Evolutionary conservation across 2,113 vertebrate species (phyloP).

Genomic region (Neopipo cinnamomea): DNA sequence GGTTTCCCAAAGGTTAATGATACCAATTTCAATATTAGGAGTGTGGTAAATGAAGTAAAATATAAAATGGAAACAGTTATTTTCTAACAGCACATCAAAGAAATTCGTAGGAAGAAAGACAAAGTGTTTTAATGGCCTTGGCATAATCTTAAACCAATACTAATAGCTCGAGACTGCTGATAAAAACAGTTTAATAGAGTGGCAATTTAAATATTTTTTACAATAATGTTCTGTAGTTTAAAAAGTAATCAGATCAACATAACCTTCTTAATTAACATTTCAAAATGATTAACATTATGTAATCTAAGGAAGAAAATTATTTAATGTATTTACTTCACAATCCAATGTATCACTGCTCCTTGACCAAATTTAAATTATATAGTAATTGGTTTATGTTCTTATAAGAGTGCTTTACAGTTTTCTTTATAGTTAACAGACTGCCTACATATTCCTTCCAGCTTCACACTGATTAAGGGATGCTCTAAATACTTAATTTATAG

Average conservation of each 20-base stretch:
- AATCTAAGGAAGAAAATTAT: constrained; percentile 77
- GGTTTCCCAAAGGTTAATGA: constrained; percentile 78
- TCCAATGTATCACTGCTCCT: constrained; percentile 74
- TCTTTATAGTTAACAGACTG: constrained; percentile 74
- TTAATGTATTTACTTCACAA: constrained; percentile 78
- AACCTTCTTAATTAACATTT: constrained; percentile 84
- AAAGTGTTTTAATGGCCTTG: constrained; percentile 74
- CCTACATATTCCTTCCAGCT: constrained; percentile 60
- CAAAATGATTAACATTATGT: constrained; percentile 82
- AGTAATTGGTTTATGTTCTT: constrained; percentile 78
- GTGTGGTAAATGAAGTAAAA: constrained; percentile 75
- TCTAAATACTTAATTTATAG: constrained; percentile 69
- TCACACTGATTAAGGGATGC: constrained; percentile 58
- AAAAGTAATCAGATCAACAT: constrained; percentile 83
- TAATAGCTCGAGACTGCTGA: constrained; percentile 75
- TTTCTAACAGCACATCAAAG: constrained; percentile 70
- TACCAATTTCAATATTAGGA: constrained; percentile 75
- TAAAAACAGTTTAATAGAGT: constrained; percentile 80
- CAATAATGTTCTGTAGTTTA: constrained; percentile 81
- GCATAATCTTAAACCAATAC: constrained; percentile 74
- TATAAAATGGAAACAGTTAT: constrained; percentile 71
- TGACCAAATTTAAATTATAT: constrained; percentile 81
- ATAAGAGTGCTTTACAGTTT: constrained; percentile 68
- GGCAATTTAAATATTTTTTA: constrained; percentile 79
- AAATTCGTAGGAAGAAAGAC: constrained; percentile 67